Conservation (phyloP, 2,888 invertebrate genomes). For the Xestoiulus laeticollis region DNA sequence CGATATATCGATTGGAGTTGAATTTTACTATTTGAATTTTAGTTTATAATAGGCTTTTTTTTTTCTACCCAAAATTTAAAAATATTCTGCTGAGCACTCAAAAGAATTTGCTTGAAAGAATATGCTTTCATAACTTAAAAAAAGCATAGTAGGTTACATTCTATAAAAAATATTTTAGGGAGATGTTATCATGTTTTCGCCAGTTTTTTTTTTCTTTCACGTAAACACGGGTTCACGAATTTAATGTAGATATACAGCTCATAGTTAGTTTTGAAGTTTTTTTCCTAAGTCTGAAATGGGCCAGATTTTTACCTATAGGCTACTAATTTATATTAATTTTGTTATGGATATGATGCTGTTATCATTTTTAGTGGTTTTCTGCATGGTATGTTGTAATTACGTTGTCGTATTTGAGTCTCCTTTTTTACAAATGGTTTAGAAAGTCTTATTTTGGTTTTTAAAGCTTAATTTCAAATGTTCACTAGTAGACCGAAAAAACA, state of each 20-base stretch:
- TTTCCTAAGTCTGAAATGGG: neutral
- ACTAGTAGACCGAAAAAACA: too few relatives aligned
- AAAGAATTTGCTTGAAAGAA: constrained; percentile 10
- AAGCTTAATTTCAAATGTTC: too few relatives aligned
- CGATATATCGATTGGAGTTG: constrained; percentile 28
- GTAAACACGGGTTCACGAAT: neutral
- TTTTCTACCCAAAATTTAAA: neutral
- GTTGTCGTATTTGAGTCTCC: too few relatives aligned
- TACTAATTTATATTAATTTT: neutral
- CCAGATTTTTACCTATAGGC: neutral
- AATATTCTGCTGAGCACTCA: neutral
- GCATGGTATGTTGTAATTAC: too few relatives aligned
- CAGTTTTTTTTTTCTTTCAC: neutral
- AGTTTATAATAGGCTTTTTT: neutral
- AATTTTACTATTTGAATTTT: constrained; percentile 3
- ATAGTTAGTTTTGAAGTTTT: neutral
- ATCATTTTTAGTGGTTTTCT: too few relatives aligned
- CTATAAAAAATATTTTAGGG: neutral
- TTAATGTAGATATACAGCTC: neutral
- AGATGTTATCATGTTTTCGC: neutral
- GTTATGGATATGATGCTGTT: too few relatives aligned
- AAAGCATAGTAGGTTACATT: neutral
- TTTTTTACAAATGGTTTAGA: too few relatives aligned
- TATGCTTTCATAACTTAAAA: neutral
- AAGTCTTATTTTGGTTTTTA: too few relatives aligned